Base-by-base conservation (phyloP, 2,797 vertebrate genomes). In the Rhinophrynus dorsalis region DNA sequence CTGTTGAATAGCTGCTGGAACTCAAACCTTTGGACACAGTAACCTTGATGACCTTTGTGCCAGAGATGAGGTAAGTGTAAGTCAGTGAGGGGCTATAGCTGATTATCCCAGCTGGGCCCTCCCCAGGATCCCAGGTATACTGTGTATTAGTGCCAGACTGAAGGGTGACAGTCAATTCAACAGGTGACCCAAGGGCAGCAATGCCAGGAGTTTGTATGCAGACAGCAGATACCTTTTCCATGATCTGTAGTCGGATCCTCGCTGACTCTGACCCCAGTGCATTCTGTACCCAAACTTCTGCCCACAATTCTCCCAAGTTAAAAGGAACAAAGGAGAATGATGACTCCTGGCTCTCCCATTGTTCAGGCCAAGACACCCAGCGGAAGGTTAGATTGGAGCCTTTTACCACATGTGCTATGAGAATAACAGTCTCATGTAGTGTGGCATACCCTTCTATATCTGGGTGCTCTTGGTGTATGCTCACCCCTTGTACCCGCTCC, bases 341-440 rank as follows among this genome's bases (percentile, higher is more conserved):
- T 29, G 82, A 58, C 6, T 81, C 81, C 7, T 75, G 76, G 29
- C 18, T 59, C 61, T 33, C 67, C 24, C 68, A 72, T 26, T 76
- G 79, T n/a, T 59, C 62, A 29, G 65, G 82, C 10, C 56, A 64
- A 33, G 63, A 73, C 8, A 77, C 33, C 92, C 92, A 94, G 2
- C 67, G 60, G 64, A 80, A 93, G 1, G 80, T 84, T 9, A 93
- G 68, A 68, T 84, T 86, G 15, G 90, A 91, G 26, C 92, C 92
- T 38, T 64, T 75, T 6, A 45, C 55, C 23, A 89, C 37, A 44
- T 76, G 81, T n/a, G 84, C 85, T 7, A 18, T 68, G 42, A 88
- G 84, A 3, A 61, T 23, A 5, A 87, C 42, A 5, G 74, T 68
- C 70, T 90, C 81, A 18, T 70, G 69, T 8, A 87, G 78, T 2